phyloP scores from a whole-genome alignment of 2,113 vertebrate genomes.

The Gila orcuttii region DNA sequence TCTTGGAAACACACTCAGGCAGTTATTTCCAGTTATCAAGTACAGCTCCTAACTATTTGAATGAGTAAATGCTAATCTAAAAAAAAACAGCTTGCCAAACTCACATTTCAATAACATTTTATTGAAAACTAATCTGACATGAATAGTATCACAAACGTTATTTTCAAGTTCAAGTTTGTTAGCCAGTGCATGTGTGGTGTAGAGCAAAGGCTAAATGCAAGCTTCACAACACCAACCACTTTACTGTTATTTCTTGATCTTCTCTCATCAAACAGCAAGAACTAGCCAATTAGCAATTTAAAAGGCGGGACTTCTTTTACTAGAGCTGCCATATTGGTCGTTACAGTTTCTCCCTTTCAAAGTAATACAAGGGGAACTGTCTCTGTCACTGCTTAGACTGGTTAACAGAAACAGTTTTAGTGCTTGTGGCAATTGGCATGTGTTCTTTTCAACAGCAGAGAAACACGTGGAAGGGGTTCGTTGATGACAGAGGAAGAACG shows the following conservation, averaged over 20 bases:
- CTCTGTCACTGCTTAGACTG: background rate
- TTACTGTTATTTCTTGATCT: too few relatives aligned
- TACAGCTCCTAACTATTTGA: background rate
- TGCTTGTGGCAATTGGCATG: conserved; percentile 37
- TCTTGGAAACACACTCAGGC: background rate
- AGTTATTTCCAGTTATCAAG: background rate
- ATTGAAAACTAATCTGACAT: background rate
- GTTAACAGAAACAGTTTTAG: conserved; percentile 19
- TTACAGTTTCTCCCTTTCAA: background rate
- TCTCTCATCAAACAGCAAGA: background rate
- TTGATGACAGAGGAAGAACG: conserved; percentile 17
- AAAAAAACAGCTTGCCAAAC: background rate
- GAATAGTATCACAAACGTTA: background rate
- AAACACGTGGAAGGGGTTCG: background rate
- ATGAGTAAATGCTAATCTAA: background rate
- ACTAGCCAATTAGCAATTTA: background rate
- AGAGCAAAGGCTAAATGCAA: background rate
- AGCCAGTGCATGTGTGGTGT: background rate
- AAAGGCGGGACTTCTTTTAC: background rate
- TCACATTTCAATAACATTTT: background rate
- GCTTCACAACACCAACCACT: too few relatives aligned
- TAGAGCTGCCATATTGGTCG: background rate
- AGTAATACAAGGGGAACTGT: background rate
- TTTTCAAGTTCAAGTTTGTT: background rate
- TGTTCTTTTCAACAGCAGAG: conserved; percentile 28